Percentiles rank a stretch among this genome's conserved stretches.
These are phyloP conservation scores for Condylura cristata DNA, from an alignment of 2,113 vertebrate species.

Conservation along the genomic window DNA sequence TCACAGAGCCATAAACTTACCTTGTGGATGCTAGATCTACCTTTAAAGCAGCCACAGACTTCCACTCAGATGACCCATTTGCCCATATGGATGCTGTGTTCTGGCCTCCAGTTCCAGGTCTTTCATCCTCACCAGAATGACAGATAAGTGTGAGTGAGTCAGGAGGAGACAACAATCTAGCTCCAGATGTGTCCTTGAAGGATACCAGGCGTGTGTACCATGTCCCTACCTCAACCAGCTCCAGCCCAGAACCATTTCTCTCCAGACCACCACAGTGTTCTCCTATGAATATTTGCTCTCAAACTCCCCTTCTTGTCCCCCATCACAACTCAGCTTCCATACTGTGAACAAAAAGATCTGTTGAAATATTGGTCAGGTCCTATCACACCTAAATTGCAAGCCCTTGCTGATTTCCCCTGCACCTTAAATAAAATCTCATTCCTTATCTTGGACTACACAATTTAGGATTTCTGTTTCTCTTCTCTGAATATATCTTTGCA, in stretches of 20 bases:
- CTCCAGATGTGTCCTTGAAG: not conserved
- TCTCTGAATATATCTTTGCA: not conserved
- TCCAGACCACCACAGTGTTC: not conserved
- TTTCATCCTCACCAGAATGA: constrained; percentile 1
- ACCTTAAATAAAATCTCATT: not conserved
- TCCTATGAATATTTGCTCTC: not conserved
- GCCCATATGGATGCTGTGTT: not conserved
- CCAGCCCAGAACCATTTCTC: not conserved
- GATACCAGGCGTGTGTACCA: no score
- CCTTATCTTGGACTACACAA: not conserved
- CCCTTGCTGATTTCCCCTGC: not conserved
- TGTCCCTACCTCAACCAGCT: not conserved
- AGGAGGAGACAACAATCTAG: not conserved
- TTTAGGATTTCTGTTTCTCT: not conserved
- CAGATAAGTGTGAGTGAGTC: not conserved
- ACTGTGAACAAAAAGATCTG: not conserved
- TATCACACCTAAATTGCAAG: not conserved
- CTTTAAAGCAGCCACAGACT: not conserved
- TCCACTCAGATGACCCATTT: not conserved
- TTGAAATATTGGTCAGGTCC: not conserved
- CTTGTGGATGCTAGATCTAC: not conserved
- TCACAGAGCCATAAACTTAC: not conserved
- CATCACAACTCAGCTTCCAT: not conserved
- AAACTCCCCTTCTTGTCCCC: not conserved
- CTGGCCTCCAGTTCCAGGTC: not conserved